Evolutionary conservation across 1,140 invertebrate genomes (phyloP).

Genomic region (Pachyrhynchus sulphureomaculatus): DNA sequence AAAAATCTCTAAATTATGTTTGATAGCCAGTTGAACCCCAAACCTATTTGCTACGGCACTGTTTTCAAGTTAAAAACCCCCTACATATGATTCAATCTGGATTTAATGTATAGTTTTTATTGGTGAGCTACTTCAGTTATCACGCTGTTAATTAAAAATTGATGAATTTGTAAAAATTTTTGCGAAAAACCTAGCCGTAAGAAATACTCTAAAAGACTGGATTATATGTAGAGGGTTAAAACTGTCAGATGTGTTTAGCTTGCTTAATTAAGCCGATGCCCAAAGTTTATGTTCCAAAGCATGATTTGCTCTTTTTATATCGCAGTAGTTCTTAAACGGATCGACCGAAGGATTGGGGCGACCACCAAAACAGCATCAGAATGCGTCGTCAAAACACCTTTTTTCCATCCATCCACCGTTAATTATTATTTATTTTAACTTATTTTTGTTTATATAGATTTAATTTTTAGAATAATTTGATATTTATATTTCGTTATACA

Average conservation of each 20-base stretch:
- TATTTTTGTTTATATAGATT: slow-evolving; percentile 44
- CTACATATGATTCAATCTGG: too few relatives aligned
- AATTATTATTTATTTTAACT: slow-evolving; percentile 40
- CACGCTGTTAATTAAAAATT: too few relatives aligned
- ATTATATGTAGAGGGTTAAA: not conserved
- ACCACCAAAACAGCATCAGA: slow-evolving; percentile 36
- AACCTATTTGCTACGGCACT: too few relatives aligned
- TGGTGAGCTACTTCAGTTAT: too few relatives aligned
- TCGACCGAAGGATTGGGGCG: slow-evolving; percentile 39
- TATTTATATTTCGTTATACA: slow-evolving; percentile 37
- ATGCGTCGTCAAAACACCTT: slow-evolving; percentile 35
- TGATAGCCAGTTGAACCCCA: too few relatives aligned
- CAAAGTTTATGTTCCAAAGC: slow-evolving; percentile 38
- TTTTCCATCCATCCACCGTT: slow-evolving; percentile 43
- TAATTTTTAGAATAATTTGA: slow-evolving; percentile 37
- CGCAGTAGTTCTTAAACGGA: slow-evolving; percentile 42
- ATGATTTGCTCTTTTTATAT: slow-evolving; percentile 46
- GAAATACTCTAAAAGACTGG: too few relatives aligned
- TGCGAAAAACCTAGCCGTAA: too few relatives aligned
- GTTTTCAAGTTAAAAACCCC: too few relatives aligned
- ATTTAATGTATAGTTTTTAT: too few relatives aligned
- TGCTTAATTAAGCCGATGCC: slow-evolving; percentile 39
- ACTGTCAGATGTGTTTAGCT: slow-evolving; percentile 28
- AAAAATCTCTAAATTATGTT: too few relatives aligned
- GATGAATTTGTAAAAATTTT: too few relatives aligned